Evolutionary conservation across 2,797 vertebrate species (phyloP), one percentile per base, ranked within the genome.

Genomic region (Balearica regulorum): DNA sequence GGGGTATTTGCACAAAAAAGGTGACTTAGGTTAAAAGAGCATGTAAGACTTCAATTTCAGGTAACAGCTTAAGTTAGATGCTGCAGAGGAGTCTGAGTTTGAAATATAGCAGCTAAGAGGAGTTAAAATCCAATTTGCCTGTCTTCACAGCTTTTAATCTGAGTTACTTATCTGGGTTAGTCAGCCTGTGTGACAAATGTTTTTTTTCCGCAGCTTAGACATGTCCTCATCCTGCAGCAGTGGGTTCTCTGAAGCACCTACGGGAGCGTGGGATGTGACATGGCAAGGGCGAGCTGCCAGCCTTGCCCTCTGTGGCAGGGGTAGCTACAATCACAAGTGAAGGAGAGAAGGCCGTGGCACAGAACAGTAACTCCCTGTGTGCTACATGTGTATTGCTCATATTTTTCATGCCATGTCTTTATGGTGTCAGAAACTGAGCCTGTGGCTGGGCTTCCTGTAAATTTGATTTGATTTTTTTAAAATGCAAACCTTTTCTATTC

Each of bases 311-410:
- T 0, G 7, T 48, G 31, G 25, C 12, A 10, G 7, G 16, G 6
- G 3, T 21, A n/a, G 20, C 60, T 26, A 20, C 28, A 29, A 3
- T 21, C 13, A 31, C 10, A 65, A 72, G 55, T 0, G 1, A 71
- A 48, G 16, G 19, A 53, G 16, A 49, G 41, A 46, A 84, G 29
- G n/a, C 5, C 53, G 28, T 3, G 8, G n/a, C 60, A 62, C 17
- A 44, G n/a, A 48, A 64, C 2, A 69, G 28, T 35, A 57, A 6
- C 35, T 51, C 28, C 13, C 10, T 4, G 2, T 43, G 28, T 37
- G 11, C 28, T 35, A 9, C 0, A 0, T 35, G 13, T 75, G 10
- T 28, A 15, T 7, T 28, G 13, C 18, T 60, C 10, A 2, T 51
- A 22, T 25, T 43, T 53, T 54, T 87, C 4, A 3, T 79, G 64